Evolutionary conservation across 2,113 vertebrate genomes (phyloP).

Genomic region (Rynchops niger): DNA sequence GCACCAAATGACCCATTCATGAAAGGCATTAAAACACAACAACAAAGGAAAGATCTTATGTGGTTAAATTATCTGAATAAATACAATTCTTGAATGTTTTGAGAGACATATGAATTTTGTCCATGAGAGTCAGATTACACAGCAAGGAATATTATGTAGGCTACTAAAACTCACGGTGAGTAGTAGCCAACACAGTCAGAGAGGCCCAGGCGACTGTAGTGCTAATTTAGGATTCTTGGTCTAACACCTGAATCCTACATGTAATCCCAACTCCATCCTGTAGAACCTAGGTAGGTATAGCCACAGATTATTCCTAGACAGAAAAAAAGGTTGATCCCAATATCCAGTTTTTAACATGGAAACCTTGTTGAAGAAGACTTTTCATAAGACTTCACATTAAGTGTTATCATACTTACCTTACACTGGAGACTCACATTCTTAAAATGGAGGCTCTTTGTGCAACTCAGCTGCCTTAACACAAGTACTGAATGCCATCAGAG

Average conservation of each 20-base stretch:
- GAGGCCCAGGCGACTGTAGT: no score
- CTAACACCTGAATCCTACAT: background rate
- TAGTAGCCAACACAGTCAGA: background rate
- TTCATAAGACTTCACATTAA: background rate
- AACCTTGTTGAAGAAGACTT: background rate
- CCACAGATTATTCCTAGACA: background rate
- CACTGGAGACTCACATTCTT: background rate
- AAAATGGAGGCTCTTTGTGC: background rate
- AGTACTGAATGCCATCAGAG: background rate
- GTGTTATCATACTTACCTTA: background rate
- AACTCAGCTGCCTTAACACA: background rate
- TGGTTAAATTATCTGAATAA: background rate
- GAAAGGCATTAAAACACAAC: background rate
- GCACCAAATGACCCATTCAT: background rate
- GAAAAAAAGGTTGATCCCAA: background rate
- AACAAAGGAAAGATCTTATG: background rate
- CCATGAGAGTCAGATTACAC: background rate
- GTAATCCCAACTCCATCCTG: background rate
- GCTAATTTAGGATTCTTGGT: background rate
- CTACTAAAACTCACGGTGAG: background rate
- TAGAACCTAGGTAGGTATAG: background rate
- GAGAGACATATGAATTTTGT: background rate
- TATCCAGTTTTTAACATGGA: background rate
- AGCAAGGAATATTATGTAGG: background rate
- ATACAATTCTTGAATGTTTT: background rate